These are phyloP conservation scores for Morone chrysops DNA, from an alignment of 2,113 vertebrate genomes.

Conservation along the genomic window DNA sequence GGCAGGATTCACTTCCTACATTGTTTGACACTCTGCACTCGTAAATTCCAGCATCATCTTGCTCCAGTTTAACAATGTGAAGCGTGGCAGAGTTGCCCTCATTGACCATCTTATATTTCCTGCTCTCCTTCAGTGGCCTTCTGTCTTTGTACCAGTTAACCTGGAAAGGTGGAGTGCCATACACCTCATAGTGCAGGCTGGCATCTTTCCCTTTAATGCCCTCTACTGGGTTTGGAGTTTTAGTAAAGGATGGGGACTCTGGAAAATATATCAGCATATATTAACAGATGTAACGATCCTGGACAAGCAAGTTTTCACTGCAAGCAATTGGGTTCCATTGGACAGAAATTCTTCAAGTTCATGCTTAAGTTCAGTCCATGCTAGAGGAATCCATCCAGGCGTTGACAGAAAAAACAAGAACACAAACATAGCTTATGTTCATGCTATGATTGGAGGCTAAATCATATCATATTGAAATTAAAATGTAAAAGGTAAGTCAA, in stretches of 20 bases:
- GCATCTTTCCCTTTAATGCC: slow-evolving; percentile 90
- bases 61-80: slow-evolving; percentile 89
- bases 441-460: not conserved
- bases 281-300: slow-evolving; percentile 73
- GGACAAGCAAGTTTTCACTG: slow-evolving; percentile 5
- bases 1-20: slow-evolving; percentile 89
- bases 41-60: slow-evolving; percentile 91
- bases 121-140: slow-evolving; percentile 91
- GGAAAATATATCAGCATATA: slow-evolving; percentile 68
- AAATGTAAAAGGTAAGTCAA: not conserved
- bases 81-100: slow-evolving; percentile 89
- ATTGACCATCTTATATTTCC: slow-evolving; percentile 91
- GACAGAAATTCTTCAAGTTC: not conserved
- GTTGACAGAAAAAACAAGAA: slow-evolving; percentile 2
- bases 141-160: slow-evolving; percentile 95
- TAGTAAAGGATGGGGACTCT: slow-evolving; percentile 94
- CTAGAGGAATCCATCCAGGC: slow-evolving; percentile 24
- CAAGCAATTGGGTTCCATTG: not conserved
- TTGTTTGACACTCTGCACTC: slow-evolving; percentile 92
- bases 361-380: slow-evolving; percentile 58
- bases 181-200: slow-evolving; percentile 92
- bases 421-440: not conserved
- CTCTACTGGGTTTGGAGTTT: slow-evolving; percentile 88
- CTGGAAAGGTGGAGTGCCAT: slow-evolving; percentile 91
- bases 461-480: not conserved